These are phyloP conservation scores for Garra rufa DNA, from an alignment of 2,113 vertebrate genomes.

Conservation along the genomic window DNA sequence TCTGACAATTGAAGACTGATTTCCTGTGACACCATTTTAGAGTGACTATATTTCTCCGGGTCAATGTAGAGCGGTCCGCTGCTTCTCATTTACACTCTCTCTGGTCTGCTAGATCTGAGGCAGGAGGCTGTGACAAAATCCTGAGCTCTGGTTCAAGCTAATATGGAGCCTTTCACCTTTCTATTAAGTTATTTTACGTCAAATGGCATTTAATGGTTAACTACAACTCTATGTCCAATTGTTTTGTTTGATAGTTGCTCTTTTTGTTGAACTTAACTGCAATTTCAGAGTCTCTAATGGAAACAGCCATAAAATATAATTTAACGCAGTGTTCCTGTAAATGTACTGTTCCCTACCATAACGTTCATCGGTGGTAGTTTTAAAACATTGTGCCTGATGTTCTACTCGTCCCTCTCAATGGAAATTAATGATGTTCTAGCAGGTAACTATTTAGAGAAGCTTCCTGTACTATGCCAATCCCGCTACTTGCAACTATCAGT, in stretches of 20 bases:
- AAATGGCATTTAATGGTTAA: not conserved
- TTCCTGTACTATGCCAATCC: not conserved
- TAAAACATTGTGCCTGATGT: not conserved
- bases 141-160: not conserved
- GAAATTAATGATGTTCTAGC: not conserved
- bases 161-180: not conserved
- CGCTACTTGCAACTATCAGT: not conserved
- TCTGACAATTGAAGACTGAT: not conserved
- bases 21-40: constrained; percentile 5
- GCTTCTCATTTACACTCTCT: constrained; percentile 21
- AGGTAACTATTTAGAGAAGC: not conserved
- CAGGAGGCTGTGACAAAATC: not conserved
- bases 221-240: not conserved
- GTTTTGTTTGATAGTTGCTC: not conserved
- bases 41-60: constrained; percentile 6
- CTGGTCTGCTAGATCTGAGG: not conserved
- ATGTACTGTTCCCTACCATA: not conserved
- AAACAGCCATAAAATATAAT: not conserved
- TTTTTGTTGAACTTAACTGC: not conserved
- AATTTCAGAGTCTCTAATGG: not conserved
- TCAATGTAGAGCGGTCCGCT: not conserved
- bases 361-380: not conserved
- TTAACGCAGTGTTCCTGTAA: too few species aligned
- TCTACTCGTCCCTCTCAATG: not conserved
- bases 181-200: not conserved